Evolutionary conservation across 2,797 vertebrate genomes (phyloP).

Genomic region (Malurus splendens): DNA sequence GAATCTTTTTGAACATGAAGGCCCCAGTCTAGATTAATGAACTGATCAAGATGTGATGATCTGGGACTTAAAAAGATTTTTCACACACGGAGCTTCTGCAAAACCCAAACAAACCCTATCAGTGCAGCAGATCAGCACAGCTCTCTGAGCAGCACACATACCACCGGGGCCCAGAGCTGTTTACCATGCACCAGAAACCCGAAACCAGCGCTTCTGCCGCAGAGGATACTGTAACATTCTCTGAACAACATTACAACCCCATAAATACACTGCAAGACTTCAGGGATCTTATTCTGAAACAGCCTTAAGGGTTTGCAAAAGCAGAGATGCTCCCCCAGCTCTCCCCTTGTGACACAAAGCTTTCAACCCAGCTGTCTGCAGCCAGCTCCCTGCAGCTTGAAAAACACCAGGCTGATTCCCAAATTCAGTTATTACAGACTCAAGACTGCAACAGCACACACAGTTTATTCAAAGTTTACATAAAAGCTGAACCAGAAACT

Average conservation of each 20-base stretch:
- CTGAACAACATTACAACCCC: constrained; percentile 22
- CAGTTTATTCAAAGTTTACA: not conserved
- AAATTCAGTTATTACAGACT: not conserved
- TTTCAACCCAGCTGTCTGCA: not conserved
- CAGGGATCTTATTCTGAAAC: constrained; percentile 33
- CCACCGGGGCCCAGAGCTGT: not conserved
- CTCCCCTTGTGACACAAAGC: not conserved
- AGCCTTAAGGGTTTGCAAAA: not conserved
- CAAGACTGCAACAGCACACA: not conserved
- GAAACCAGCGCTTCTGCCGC: constrained; percentile 17
- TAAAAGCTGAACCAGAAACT: not conserved
- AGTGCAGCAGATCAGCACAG: not conserved
- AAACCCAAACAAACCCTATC: constrained; percentile 27
- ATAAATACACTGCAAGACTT: constrained; percentile 58
- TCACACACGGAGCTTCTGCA: not conserved
- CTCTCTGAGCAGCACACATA: not conserved
- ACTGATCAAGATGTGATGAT: not conserved
- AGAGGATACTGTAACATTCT: constrained; percentile 46
- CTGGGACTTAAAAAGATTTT: not conserved
- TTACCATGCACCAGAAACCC: constrained; percentile 38
- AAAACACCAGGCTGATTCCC: not conserved
- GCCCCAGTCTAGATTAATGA: not conserved
- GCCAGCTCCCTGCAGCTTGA: not conserved
- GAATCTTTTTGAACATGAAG: not conserved
- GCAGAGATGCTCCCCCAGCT: not conserved